Conservation (phyloP, 1,140 invertebrate genomes). For the Ganaspis sp. region DNA sequence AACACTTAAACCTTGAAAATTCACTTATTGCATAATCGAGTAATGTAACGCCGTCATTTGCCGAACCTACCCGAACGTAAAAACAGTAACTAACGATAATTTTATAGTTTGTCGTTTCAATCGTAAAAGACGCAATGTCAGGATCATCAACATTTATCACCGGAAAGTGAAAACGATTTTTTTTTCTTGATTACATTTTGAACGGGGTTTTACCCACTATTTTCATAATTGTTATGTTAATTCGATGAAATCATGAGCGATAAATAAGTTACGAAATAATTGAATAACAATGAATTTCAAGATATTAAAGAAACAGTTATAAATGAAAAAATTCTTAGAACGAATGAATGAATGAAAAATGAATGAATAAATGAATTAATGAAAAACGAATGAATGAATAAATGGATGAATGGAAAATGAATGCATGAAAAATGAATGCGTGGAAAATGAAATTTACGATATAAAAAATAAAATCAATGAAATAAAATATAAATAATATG, state of each 20-base stretch:
- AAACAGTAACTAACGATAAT: neutral
- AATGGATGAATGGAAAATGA: too few species aligned
- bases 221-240: neutral
- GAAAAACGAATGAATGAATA: too few species aligned
- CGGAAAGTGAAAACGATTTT: neutral
- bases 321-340: too few species aligned
- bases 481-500: too few species aligned
- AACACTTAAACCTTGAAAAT: slow-evolving; percentile 9
- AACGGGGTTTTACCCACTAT: neutral
- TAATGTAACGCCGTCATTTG: neutral
- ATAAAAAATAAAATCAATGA: too few species aligned
- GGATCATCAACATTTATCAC: neutral
- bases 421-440: too few species aligned
- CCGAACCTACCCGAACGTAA: slow-evolving; percentile 16
- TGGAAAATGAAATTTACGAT: too few species aligned
- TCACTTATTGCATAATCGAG: slow-evolving; percentile 3
- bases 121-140: neutral
- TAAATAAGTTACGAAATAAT: too few species aligned
- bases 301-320: too few species aligned
- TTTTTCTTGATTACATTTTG: neutral
- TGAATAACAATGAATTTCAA: too few species aligned
- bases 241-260: neutral
- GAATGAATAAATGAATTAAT: too few species aligned
- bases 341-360: too few species aligned
- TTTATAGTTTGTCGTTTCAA: neutral